phyloP scores from a whole-genome alignment of 2,888 invertebrate genomes.

The Plemyria rubiginata region DNA sequence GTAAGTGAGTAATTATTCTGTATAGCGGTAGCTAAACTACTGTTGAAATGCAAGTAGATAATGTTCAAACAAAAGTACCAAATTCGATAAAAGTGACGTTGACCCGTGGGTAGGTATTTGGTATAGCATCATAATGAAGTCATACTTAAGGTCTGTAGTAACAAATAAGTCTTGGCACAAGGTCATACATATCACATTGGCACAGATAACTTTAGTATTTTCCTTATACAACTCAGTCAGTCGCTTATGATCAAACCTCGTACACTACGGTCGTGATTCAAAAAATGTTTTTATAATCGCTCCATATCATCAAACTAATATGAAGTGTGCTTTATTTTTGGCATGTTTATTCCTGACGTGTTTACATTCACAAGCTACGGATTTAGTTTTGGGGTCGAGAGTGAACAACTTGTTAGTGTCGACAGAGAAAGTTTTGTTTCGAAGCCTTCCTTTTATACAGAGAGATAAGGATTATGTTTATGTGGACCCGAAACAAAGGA shows the following conservation, averaged over 20 bases:
- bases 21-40: not conserved
- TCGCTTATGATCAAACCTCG: conserved; percentile 40
- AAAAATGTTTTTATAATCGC: conserved; percentile 42
- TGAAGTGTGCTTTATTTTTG: conserved; percentile 58
- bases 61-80: not conserved
- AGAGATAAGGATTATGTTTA: conserved; percentile 73
- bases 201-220: conserved; percentile 53
- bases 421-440: conserved; percentile 66
- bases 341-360: conserved; percentile 55
- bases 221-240: conserved; percentile 53
- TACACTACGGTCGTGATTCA: no score
- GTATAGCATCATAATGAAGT: conserved; percentile 7
- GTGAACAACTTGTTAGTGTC: conserved; percentile 72
- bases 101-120: conserved; percentile 22
- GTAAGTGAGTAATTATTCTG: no score
- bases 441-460: conserved; percentile 60
- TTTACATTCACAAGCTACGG: conserved; percentile 63
- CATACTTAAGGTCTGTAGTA: conserved; percentile 1
- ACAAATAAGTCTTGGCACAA: conserved; percentile 42
- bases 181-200: conserved; percentile 55
- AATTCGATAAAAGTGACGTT: not conserved
- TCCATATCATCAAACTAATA: conserved; percentile 40
- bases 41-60: not conserved
- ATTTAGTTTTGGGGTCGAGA: conserved; percentile 67
- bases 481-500: conserved; percentile 65